Evolutionary conservation across 2,113 vertebrate species (phyloP).

Genomic region (Todiramphus chloris): DNA sequence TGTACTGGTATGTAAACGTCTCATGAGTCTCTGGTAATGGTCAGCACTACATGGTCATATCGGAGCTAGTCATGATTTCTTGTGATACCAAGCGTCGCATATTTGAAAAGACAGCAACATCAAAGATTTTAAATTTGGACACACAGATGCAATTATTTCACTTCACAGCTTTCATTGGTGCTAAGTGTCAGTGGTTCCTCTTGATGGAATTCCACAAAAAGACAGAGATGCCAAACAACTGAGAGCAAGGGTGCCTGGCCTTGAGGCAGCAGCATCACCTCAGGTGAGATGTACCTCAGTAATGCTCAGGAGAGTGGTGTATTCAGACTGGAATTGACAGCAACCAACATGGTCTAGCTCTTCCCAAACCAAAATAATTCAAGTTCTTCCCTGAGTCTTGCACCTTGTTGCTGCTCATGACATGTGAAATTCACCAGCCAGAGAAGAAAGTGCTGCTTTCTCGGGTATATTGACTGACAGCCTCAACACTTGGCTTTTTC

Average conservation of each 20-base stretch:
- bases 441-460: not conserved
- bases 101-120: not conserved
- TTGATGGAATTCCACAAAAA: not conserved
- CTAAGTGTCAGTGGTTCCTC: rapidly evolving
- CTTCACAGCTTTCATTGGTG: not conserved
- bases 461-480: not conserved
- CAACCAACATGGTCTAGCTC: not conserved
- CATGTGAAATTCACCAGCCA: not conserved
- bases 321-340: not conserved
- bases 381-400: not conserved
- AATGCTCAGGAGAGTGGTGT: not conserved
- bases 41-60: not conserved
- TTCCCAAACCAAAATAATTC: not conserved
- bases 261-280: not conserved
- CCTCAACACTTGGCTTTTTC: not conserved
- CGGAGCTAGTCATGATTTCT: not conserved
- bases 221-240: not conserved
- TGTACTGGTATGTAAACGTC: not conserved
- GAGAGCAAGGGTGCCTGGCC: not conserved
- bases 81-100: not conserved
- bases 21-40: not conserved
- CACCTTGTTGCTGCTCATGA: not conserved
- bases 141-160: not conserved
- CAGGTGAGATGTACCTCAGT: not conserved
- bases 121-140: not conserved